Evolutionary conservation across 92 coral and sea anemone species (phyloP), one percentile per base, ranked within the genome.

Genomic region (Metridium senile): DNA sequence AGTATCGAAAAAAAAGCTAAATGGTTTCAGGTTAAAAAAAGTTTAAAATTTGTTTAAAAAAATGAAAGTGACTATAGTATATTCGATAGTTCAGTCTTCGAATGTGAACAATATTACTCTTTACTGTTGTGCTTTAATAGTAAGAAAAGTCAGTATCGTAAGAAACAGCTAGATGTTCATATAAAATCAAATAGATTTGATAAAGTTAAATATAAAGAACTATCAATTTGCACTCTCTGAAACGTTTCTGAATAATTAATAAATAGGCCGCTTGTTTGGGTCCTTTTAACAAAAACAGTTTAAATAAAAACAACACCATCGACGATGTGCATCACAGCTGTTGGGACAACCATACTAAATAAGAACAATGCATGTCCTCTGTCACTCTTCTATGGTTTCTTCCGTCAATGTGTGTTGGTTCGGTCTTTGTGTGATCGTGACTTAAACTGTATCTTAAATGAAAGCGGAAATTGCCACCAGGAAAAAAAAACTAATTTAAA

Each of bases 391-490:
- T 4, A 13, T 4, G 49, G 8, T 13, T 39, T 39, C 49, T 39
- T 39, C 49, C 49, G 49, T 13, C 49, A 6, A 13, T 54, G 59
- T 54, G 39, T 16, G 21, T 63, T 31, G 0, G 16, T n/a, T n/a
- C 13, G 7, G 31, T 27, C 20, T 29, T 63, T 63, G 26, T 28
- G 39, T 63, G 31, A 18, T 58, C 65, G 65, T 58, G 65, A 58
- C 65, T 58, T 58, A 7, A n/a, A n/a, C n/a, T n/a, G 26, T 11
- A 19, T 63, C 43, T 28, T 23, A 30, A 63, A 63, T 26, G 69
- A 63, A 28, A 31, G 45, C 69, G 69, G 32, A 63, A 63, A 19
- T 28, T 27, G 69, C 69, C 69, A 63, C 69, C 39, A 63, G 69
- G 28, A 54, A 54, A 13, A n/a, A n/a, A 45, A 54, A 54, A 54